Evolutionary conservation across 2,113 vertebrate species (phyloP).

Genomic region (Austrofundulus limnaeus): DNA sequence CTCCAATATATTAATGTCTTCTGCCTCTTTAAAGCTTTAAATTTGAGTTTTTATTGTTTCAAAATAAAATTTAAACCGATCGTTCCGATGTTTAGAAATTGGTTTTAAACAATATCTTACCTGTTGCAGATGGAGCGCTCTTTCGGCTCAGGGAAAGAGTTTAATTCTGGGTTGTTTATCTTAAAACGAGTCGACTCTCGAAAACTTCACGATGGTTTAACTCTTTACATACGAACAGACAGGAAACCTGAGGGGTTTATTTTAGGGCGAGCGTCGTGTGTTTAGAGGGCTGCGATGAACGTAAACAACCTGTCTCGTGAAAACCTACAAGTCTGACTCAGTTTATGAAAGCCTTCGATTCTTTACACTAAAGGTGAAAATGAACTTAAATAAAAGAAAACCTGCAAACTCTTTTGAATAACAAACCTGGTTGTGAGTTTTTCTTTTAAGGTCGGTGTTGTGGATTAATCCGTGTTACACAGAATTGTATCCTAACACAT

Average conservation of each 20-base stretch:
- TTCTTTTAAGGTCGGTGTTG: no score
- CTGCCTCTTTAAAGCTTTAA: no score
- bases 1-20: no score
- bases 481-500: conserved; percentile 3
- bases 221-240: background rate
- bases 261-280: background rate
- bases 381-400: background rate
- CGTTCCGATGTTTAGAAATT: no score
- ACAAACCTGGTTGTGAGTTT: background rate
- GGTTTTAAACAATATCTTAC: no score
- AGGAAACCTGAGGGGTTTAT: background rate
- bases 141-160: no score
- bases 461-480: background rate
- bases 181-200: no score
- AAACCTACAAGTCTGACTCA: conserved; percentile 40
- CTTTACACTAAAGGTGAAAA: background rate
- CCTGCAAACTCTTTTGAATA: background rate
- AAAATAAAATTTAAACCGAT: background rate
- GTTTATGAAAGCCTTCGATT: background rate
- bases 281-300: conserved; percentile 43
- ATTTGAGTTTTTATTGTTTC: background rate
- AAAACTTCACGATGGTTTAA: no score
- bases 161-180: no score
- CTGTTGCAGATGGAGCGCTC: no score
- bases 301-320: conserved; percentile 60